phyloP scores from a whole-genome alignment of 2,888 invertebrate genomes.

The Epsilonema sp. region DNA sequence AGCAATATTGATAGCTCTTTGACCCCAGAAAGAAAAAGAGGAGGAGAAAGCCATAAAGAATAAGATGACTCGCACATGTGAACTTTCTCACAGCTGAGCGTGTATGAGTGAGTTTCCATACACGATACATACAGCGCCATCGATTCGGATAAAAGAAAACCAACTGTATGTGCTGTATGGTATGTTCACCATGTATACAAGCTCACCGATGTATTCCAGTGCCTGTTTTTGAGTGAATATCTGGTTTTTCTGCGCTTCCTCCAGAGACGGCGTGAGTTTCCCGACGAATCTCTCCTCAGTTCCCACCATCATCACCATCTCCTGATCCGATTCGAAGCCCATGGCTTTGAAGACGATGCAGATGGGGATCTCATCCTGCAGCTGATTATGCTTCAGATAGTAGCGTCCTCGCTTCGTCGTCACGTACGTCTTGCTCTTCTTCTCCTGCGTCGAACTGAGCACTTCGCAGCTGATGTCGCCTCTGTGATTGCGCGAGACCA shows the following conservation, averaged over 20 bases:
- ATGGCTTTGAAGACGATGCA: slow-evolving; percentile 84
- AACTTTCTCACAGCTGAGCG: too few relatives aligned
- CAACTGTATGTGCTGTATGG: too few relatives aligned
- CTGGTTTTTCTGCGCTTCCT: slow-evolving; percentile 40
- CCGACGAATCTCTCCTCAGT: slow-evolving; percentile 54
- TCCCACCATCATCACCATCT: slow-evolving; percentile 53
- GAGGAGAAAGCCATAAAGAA: too few relatives aligned
- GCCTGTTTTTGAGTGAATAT: slow-evolving; percentile 26
- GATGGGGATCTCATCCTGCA: slow-evolving; percentile 82
- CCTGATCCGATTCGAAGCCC: slow-evolving; percentile 73
- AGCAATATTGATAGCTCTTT: too few relatives aligned
- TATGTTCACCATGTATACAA: too few relatives aligned
- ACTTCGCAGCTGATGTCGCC: slow-evolving; percentile 51
- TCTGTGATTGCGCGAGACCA: slow-evolving; percentile 51
- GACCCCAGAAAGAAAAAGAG: too few relatives aligned
- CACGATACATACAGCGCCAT: too few relatives aligned
- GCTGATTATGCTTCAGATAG: slow-evolving; percentile 77
- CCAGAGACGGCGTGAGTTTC: slow-evolving; percentile 61
- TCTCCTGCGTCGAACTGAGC: slow-evolving; percentile 61
- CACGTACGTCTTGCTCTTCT: slow-evolving; percentile 83
- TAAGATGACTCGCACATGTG: too few relatives aligned
- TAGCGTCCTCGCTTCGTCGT: slow-evolving; percentile 71
- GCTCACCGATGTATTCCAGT: slow-evolving; percentile 40
- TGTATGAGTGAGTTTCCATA: too few relatives aligned
- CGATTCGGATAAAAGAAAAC: too few relatives aligned